phyloP scores from a whole-genome alignment of 2,888 invertebrate genomes.

The Dicycla oo region DNA sequence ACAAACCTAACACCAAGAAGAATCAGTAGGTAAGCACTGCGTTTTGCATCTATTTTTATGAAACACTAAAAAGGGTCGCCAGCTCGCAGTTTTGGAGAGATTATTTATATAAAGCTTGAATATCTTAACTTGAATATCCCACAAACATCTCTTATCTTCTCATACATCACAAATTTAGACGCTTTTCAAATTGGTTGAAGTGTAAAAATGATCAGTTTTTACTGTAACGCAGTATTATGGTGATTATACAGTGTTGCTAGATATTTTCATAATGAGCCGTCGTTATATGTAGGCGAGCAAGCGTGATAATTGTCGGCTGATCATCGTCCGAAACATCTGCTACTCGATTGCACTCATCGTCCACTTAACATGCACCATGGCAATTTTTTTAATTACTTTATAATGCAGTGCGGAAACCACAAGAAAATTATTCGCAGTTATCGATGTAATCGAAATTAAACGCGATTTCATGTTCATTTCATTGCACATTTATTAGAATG shows the following conservation, averaged over 20 bases:
- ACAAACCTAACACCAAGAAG: neutral
- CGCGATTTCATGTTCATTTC: constrained; percentile 61
- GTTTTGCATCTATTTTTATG: constrained; percentile 9
- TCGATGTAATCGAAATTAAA: constrained; percentile 65
- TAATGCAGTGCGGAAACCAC: constrained; percentile 70
- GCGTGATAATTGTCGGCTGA: constrained; percentile 79
- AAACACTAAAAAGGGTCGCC: constrained; percentile 11
- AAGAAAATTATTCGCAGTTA: constrained; percentile 70
- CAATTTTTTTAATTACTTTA: constrained; percentile 69
- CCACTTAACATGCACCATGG: constrained; percentile 70
- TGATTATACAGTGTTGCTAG: constrained; percentile 61
- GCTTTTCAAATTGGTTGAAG: constrained; percentile 25
- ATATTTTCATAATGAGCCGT: constrained; percentile 71
- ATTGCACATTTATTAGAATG: constrained; percentile 50
- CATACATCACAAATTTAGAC: constrained; percentile 27
- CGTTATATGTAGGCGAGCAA: constrained; percentile 75
- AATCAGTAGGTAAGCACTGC: constrained; percentile 1
- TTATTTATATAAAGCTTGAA: constrained; percentile 27
- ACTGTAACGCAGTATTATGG: constrained; percentile 36
- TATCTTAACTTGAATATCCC: constrained; percentile 18
- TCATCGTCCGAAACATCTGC: constrained; percentile 73
- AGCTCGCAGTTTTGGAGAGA: neutral
- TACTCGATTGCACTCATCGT: constrained; percentile 71
- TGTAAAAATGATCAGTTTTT: constrained; percentile 29
- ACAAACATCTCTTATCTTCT: constrained; percentile 24